Evolutionary conservation across 2,113 vertebrate species (phyloP).

Genomic region (Fulmarus glacialis): DNA sequence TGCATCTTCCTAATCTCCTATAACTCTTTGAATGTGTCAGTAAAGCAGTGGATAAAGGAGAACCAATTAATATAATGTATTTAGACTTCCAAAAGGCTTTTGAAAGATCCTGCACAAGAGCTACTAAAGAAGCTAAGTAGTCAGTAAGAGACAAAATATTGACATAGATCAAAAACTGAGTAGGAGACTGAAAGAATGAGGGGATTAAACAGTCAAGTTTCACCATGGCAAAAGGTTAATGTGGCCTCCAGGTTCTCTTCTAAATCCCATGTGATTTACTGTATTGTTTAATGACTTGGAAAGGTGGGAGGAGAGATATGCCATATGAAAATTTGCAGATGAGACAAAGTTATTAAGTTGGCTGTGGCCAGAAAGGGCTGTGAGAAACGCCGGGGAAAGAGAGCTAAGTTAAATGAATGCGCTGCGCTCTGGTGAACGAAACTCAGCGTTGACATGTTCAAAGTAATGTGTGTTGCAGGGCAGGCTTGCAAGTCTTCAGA

Average conservation of each 20-base stretch:
- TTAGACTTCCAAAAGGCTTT: constrained; percentile 53
- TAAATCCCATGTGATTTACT: constrained; percentile 37
- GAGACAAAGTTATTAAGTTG: constrained; percentile 13
- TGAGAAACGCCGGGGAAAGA: background rate
- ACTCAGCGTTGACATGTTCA: background rate
- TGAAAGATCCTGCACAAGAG: constrained; percentile 15
- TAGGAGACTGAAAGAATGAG: constrained; percentile 36
- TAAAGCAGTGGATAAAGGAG: constrained; percentile 31
- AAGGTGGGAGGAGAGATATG: constrained; percentile 11
- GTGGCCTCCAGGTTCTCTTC: constrained; percentile 6
- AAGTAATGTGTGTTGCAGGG: background rate
- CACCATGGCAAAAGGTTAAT: constrained; percentile 39
- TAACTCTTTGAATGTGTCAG: constrained; percentile 20
- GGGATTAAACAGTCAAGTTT: constrained; percentile 44
- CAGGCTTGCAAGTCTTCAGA: background rate
- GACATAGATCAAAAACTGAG: constrained; percentile 53
- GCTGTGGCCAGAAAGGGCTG: background rate
- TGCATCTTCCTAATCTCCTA: background rate
- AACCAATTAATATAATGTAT: background rate
- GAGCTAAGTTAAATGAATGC: background rate
- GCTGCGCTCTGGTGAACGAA: background rate
- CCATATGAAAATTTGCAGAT: background rate
- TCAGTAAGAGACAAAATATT: constrained; percentile 51
- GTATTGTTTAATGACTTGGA: constrained; percentile 50
- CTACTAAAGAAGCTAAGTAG: constrained; percentile 38